Base-by-base conservation (phyloP, 2,113 vertebrate genomes). In the Lates calcarifer region DNA sequence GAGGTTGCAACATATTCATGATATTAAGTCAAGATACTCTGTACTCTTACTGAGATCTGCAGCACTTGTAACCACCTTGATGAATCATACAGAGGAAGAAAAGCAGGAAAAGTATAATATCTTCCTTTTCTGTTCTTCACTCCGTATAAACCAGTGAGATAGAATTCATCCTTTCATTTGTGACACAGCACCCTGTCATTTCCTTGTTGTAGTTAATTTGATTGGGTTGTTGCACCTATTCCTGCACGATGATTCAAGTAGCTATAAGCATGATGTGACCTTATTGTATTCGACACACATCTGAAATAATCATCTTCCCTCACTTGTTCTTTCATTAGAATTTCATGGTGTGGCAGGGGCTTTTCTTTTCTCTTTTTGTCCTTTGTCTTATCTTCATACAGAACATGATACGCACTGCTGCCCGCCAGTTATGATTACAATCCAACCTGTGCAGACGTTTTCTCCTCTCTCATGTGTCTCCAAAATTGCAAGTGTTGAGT, bases 251-350 rank as follows among this genome's bases (percentile, higher is more conserved):
- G 75, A 83, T 71, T 89, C 84, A 83, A 81, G 76, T 31, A 49
- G 79, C 81, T 75, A 43, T 26, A 28, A 88, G 77, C 74, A 76
- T 79, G 88, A 83, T 79, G 88, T 89, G 74, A 87, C 75, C 77
- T 90, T 77, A 84, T 84, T 87, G 83, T 85, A 78, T 91, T 78
- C n/a, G 77, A 87, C 87, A 88, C 90, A 84, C 81, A 79, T 85
- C 67, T 67, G 28, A 82, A 87, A 63, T 51, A 73, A 61, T 80
- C 62, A 43, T 60, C 60, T 63, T 81, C 67, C 49, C 69, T 81
- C 65, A 62, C 49, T 82, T 58, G 35, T 68, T 76, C 20, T 79
- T 67, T 84, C 69, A 83, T 87, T 71, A 61, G 20, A 43, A 85
- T 92, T 83, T 75, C 67, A 79, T 57, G 35, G 24, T 75, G 58